Evolutionary conservation across 1,140 invertebrate genomes (phyloP).

Genomic region (Drosophila sechellia): DNA sequence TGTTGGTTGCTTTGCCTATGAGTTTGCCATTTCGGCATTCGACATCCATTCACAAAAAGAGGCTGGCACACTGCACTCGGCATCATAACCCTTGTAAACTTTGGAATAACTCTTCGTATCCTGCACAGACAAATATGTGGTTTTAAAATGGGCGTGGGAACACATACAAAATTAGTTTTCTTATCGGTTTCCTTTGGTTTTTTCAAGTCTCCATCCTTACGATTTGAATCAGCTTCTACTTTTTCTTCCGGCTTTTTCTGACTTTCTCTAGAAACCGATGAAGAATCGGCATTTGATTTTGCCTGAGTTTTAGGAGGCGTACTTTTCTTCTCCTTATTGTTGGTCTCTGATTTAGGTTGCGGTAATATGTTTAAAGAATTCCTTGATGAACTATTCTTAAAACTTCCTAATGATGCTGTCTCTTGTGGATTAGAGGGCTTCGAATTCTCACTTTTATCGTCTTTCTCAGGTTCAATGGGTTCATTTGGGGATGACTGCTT

Average conservation of each 20-base stretch:
- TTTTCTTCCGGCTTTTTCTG: no score
- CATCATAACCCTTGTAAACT: not conserved
- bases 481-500: not conserved
- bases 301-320: not conserved
- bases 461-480: not conserved
- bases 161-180: not conserved
- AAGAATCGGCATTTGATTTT: not conserved
- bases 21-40: not conserved
- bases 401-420: not conserved
- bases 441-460: not conserved
- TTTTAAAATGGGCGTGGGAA: not conserved
- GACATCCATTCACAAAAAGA: not conserved
- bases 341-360: not conserved
- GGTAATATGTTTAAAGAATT: not conserved
- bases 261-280: not conserved
- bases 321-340: not conserved
- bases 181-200: not conserved
- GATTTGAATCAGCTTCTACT: not conserved
- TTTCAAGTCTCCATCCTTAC: not conserved
- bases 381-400: not conserved
- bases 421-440: not conserved
- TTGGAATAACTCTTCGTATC: not conserved
- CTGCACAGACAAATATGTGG: not conserved
- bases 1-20: not conserved
- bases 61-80: not conserved